Evolutionary conservation across 2,888 invertebrate genomes (phyloP).

Genomic region (Bruchidius siliquastri): DNA sequence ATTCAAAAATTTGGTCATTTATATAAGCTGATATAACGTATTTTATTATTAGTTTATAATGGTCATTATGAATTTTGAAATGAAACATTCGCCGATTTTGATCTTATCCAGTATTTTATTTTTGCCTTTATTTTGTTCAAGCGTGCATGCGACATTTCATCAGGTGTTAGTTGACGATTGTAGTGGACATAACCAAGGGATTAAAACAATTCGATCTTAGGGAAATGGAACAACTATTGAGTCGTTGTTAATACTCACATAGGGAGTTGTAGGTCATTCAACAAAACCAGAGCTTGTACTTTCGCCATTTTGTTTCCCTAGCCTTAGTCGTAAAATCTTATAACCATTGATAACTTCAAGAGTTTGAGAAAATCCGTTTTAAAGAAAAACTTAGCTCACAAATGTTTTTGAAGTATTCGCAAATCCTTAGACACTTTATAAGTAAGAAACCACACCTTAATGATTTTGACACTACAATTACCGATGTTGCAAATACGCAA

Average conservation of each 20-base stretch:
- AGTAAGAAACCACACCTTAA: no score
- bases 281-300: conserved; percentile 21
- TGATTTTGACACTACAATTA: no score
- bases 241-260: not conserved
- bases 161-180: not conserved
- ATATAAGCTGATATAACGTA: no score
- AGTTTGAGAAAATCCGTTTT: no score
- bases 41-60: no score
- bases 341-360: no score
- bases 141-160: not conserved
- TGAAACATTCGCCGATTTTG: not conserved
- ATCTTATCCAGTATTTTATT: not conserved
- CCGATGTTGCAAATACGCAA: no score
- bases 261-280: conserved; percentile 1
- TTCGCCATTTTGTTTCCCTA: conserved; percentile 21
- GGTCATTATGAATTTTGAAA: not conserved
- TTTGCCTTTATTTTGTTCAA: not conserved
- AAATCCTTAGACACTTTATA: no score
- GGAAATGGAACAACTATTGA: not conserved
- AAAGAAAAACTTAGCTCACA: no score
- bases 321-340: no score
- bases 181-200: not conserved
- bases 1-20: no score
- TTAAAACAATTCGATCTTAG: not conserved
- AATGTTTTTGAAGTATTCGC: no score